These are phyloP conservation scores for Gallinago media DNA, from an alignment of 2,113 vertebrate genomes.

Conservation along the genomic window DNA sequence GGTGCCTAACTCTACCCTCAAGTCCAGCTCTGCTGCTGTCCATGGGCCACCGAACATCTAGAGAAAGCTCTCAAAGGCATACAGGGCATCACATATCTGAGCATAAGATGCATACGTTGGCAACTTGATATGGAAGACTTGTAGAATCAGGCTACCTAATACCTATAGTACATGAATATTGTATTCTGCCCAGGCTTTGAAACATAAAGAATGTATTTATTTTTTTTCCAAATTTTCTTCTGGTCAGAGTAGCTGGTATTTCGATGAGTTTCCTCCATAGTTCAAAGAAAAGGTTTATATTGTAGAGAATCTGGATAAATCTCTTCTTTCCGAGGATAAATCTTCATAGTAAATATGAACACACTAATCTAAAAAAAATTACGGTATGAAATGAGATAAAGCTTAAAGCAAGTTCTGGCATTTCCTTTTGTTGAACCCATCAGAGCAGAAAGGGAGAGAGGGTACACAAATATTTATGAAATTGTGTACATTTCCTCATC, in stretches of 20 bases:
- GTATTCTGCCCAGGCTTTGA: neutral
- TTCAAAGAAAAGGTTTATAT: neutral
- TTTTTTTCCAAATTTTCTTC: neutral
- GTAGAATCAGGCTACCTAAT: neutral
- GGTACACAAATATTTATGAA: neutral
- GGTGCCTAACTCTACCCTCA: neutral
- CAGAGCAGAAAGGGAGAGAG: neutral
- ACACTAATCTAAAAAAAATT: neutral
- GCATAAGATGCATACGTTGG: neutral
- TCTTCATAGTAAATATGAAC: neutral
- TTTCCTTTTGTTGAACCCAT: neutral
- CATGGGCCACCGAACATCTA: accelerated
- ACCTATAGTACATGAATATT: neutral
- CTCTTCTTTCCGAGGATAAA: neutral
- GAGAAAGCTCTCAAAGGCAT: neutral
- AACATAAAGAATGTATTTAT: neutral
- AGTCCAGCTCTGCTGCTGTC: neutral
- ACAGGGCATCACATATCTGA: neutral
- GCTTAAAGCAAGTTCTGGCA: neutral
- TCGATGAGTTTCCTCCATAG: neutral
- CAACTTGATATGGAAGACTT: neutral
- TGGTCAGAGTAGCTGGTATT: neutral
- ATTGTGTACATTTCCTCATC: neutral
- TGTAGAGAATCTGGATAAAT: neutral
- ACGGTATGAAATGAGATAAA: neutral